Conservation (phyloP, 2,888 invertebrate species). For the Cataglyphis albicans region DNA sequence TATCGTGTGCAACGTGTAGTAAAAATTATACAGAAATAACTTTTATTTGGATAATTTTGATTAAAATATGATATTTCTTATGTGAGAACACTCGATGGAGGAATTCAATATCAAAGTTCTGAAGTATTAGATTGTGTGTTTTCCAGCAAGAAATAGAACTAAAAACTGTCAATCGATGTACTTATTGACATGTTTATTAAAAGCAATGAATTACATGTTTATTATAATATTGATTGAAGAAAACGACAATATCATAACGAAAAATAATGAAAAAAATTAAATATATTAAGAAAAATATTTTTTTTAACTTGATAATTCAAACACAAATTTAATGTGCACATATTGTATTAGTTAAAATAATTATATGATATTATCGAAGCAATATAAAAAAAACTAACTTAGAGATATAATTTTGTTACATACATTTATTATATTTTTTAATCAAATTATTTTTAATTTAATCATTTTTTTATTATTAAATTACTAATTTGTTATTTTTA, state of each 20-base stretch:
- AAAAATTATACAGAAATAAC: not conserved
- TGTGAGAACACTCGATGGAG: not conserved
- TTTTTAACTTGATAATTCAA: not conserved
- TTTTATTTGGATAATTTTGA: not conserved
- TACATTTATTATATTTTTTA: not conserved
- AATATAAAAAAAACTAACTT: not conserved
- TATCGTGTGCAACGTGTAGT: not conserved
- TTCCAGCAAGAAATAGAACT: not conserved
- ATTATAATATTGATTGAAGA: not conserved
- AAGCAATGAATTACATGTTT: not conserved
- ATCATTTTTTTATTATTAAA: not conserved
- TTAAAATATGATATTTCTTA: not conserved
- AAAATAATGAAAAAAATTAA: not conserved
- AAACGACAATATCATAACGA: not conserved
- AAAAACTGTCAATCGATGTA: not conserved
- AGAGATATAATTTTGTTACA: not conserved
- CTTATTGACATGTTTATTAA: not conserved
- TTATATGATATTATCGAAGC: not conserved
- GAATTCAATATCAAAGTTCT: not conserved
- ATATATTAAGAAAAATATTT: not conserved
- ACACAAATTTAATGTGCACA: not conserved
- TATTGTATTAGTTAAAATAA: slow-evolving; percentile 7
- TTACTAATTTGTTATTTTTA: not conserved
- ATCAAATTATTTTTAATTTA: not conserved
- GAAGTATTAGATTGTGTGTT: not conserved